Evolutionary conservation across 2,888 invertebrate genomes (phyloP).

Genomic region (Molanna angustata): DNA sequence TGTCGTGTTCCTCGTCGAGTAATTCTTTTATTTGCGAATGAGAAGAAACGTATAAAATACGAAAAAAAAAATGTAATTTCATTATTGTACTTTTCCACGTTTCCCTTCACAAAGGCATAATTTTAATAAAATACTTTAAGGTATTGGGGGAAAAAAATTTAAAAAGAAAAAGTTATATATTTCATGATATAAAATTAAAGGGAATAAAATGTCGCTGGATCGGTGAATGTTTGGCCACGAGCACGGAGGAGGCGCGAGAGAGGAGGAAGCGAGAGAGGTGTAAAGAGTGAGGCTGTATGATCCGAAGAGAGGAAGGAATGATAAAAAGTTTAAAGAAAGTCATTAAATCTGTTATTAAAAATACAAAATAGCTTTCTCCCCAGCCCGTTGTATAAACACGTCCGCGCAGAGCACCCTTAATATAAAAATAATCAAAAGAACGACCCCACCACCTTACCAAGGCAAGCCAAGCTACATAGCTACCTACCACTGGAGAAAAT

Average conservation of each 20-base stretch:
- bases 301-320: slow-evolving; percentile 19
- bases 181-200: slow-evolving; percentile 19
- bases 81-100: neutral
- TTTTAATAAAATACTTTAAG: slow-evolving; percentile 24
- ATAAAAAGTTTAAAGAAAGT: slow-evolving; percentile 33
- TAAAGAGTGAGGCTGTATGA: slow-evolving; percentile 15
- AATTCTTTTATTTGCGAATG: too few relatives aligned
- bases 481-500: slow-evolving; percentile 27
- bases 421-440: slow-evolving; percentile 33
- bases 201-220: slow-evolving; percentile 24
- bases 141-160: slow-evolving; percentile 16
- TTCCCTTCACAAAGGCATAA: slow-evolving; percentile 13
- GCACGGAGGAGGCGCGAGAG: neutral
- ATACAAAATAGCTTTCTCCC: slow-evolving; percentile 32
- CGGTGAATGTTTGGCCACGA: slow-evolving; percentile 7
- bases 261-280: neutral
- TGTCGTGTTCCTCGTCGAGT: too few relatives aligned
- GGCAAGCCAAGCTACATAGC: too few relatives aligned
- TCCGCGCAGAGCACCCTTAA: slow-evolving; percentile 20
- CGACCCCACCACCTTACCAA: slow-evolving; percentile 21
- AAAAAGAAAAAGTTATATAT: slow-evolving; percentile 21
- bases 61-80: slow-evolving; percentile 4
- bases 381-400: slow-evolving; percentile 24
- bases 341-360: slow-evolving; percentile 34
- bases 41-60: too few relatives aligned